These are phyloP conservation scores for Chymomyza fuscimana DNA, from an alignment of 2,888 invertebrate species.

Conservation along the genomic window DNA sequence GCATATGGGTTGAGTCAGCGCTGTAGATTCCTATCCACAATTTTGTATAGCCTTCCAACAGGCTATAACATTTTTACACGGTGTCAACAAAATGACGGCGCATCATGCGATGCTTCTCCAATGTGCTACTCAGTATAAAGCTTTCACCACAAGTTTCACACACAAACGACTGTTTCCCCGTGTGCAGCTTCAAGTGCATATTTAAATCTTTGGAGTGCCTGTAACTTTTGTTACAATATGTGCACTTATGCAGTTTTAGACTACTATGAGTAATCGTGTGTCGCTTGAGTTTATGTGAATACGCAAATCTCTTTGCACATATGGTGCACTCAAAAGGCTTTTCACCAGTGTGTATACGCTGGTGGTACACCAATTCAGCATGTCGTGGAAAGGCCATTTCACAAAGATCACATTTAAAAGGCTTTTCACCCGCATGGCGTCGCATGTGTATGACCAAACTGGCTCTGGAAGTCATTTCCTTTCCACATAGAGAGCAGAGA, in stretches of 20 bases:
- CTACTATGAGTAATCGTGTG: constrained; percentile 82
- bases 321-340: constrained; percentile 82
- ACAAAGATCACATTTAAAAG: constrained; percentile 82
- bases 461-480: constrained; percentile 82
- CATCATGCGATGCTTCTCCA: constrained; percentile 84
- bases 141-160: constrained; percentile 55
- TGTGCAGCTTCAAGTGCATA: constrained; percentile 84
- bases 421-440: constrained; percentile 83
- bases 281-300: constrained; percentile 68
- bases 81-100: constrained; percentile 46
- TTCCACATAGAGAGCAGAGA: constrained; percentile 82
- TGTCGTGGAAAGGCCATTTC: constrained; percentile 82
- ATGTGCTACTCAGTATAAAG: constrained; percentile 83
- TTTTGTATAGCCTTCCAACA: too few species aligned
- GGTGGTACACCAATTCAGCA: constrained; percentile 81
- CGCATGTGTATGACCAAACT: constrained; percentile 83
- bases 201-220: constrained; percentile 85
- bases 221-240: constrained; percentile 79
- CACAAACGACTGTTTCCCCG: constrained; percentile 78
- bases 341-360: constrained; percentile 82
- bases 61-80: too few species aligned
- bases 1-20: too few species aligned
- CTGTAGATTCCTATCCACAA: too few species aligned
- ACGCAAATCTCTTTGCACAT: constrained; percentile 82
- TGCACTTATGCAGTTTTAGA: constrained; percentile 81